Evolutionary conservation across 2,113 vertebrate species (phyloP).

Genomic region (Neopipo cinnamomea): DNA sequence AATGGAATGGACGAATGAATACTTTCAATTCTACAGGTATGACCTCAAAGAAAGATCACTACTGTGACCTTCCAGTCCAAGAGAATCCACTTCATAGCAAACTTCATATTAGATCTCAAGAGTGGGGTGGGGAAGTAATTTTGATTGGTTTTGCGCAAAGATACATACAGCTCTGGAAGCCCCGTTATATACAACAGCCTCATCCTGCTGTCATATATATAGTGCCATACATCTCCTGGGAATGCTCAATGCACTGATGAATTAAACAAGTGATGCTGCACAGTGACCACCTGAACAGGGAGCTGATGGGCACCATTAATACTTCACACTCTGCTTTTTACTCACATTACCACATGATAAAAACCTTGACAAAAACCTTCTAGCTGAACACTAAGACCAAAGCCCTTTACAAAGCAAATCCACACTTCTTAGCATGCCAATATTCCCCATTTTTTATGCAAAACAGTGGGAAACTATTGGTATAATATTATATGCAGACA

Average conservation of each 20-base stretch:
- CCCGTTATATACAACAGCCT: not conserved
- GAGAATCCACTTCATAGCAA: not conserved
- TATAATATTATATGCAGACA: not conserved
- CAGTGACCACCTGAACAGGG: no score
- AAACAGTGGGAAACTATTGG: not conserved
- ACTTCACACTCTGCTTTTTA: not conserved
- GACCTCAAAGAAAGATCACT: not conserved
- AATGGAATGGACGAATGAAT: not conserved
- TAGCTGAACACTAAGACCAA: not conserved
- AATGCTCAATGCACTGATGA: rapidly evolving
- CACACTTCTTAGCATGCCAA: not conserved
- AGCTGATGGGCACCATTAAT: not conserved
- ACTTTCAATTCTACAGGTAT: not conserved
- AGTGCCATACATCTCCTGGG: not conserved
- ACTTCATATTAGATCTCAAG: not conserved
- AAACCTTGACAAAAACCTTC: not conserved
- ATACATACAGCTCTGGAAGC: not conserved
- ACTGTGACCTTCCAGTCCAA: not conserved
- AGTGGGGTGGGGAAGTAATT: not conserved
- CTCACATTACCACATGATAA: not conserved
- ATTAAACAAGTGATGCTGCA: not conserved
- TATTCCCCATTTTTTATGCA: not conserved
- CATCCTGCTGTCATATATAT: not conserved
- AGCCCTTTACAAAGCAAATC: not conserved
- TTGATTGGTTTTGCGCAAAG: no score